Evolutionary conservation across 2,888 invertebrate species (phyloP).

Genomic region (Andrena marginata): DNA sequence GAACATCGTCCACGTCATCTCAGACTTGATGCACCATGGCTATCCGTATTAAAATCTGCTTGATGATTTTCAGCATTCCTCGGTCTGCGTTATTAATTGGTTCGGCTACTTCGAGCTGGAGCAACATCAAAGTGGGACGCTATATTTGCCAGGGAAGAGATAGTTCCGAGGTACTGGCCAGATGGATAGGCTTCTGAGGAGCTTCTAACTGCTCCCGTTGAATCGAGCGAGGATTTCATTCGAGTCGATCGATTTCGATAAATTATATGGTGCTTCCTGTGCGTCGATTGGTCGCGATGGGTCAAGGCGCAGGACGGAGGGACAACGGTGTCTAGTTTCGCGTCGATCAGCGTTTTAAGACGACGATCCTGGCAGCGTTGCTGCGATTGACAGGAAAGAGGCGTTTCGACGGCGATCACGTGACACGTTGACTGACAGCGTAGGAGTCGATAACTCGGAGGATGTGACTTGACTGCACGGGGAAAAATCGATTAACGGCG

Average conservation of each 20-base stretch:
- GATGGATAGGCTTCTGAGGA: neutral
- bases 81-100: neutral
- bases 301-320: neutral
- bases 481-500: slow-evolving; percentile 53
- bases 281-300: neutral
- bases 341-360: neutral
- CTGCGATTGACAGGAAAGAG: neutral
- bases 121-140: neutral
- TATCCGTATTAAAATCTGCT: neutral
- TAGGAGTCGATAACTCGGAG: neutral
- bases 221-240: neutral
- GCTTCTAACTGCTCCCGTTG: neutral
- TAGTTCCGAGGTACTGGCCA: neutral
- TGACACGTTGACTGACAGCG: neutral
- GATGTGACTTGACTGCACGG: slow-evolving; percentile 2
- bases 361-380: neutral
- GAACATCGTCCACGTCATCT: neutral
- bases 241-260: neutral
- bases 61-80: neutral
- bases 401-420: no score
- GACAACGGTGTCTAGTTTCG: neutral
- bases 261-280: neutral
- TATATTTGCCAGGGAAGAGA: neutral
- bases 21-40: neutral
- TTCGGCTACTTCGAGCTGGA: neutral